Evolutionary conservation across 2,797 vertebrate species (phyloP), one percentile per base, ranked within the genome.

Genomic region (Urocyon cinereoargenteus): DNA sequence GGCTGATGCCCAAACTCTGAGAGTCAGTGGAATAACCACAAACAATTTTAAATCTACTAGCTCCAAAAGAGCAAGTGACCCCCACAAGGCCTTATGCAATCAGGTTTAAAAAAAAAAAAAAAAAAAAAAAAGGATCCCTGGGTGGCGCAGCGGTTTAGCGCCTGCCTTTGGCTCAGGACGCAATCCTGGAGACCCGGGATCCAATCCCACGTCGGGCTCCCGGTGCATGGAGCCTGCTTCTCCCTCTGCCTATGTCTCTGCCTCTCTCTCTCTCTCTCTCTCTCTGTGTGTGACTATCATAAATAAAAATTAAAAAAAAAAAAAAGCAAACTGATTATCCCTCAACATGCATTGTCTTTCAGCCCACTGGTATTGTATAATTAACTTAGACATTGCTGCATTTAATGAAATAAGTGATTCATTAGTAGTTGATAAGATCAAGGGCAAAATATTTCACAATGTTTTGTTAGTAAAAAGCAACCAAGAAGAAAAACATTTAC

Each of bases 391-490:
- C 31, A 66, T 19, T 72, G 26, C 10, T 83, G 51, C 53, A 78
- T 83, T 82, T 89, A 78, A 66, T 78, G 66, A 86, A 94, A 81
- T 24, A 88, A 72, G n/a, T 57, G 4, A 92, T 87, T 64, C 61
- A 68, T 84, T 51, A 92, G 36, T 68, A 72, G 82, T 24, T 93
- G 73, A 66, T 66, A 90, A 90, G n/a, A 82, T 45, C 24, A 88
- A 85, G 15, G 8, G 1, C 40, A 94, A 92, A 97, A 85, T 66
- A 59, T 77, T 86, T 90, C 59, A 92, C 59, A 36, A 28, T n/a
- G 16, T 84, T 95, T 94, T 90, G 36, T 45, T 82, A 82, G 36
- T 91, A 24, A 77, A 55, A 66, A 51, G 40, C 34, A 96, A 92
- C 34, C 21, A 79, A 94, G 55, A 86, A 90, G 34, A 78, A 94